Percentiles rank a stretch among this genome's conserved stretches.
Conservation (phyloP, 2,888 invertebrate genomes). For the Coenonympha glycerion region DNA sequence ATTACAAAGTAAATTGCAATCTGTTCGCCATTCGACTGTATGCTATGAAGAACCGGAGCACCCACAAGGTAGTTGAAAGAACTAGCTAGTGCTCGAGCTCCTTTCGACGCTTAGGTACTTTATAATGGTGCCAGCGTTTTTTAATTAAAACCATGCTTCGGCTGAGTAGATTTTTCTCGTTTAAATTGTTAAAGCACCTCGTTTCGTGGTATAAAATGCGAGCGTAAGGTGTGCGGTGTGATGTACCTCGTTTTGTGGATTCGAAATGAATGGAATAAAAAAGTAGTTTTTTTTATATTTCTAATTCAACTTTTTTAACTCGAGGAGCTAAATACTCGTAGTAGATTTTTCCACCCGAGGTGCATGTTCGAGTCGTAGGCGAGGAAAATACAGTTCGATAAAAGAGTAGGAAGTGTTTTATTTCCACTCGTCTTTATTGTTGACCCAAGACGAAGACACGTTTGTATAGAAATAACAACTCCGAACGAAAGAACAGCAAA, state of each 20-base stretch:
- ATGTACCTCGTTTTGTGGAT: slow-evolving; percentile 2
- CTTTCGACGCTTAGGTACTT: slow-evolving; percentile 39
- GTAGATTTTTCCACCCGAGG: too few relatives aligned
- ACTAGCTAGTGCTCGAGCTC: slow-evolving; percentile 35
- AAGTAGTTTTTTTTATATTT: neutral
- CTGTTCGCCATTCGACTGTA: slow-evolving; percentile 32
- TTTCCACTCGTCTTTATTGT: too few relatives aligned
- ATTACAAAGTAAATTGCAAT: slow-evolving; percentile 36
- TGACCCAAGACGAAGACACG: too few relatives aligned
- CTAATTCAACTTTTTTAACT: too few relatives aligned
- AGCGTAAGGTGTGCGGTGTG: slow-evolving; percentile 17
- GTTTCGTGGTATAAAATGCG: slow-evolving; percentile 19
- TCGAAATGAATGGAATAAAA: neutral
- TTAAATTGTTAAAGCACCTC: slow-evolving; percentile 16
- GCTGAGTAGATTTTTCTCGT: slow-evolving; percentile 40
- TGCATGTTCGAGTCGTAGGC: too few relatives aligned
- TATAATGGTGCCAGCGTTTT: slow-evolving; percentile 45
- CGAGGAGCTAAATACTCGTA: too few relatives aligned
- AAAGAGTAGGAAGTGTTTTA: too few relatives aligned
- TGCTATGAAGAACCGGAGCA: slow-evolving; percentile 35
- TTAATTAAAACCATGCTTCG: slow-evolving; percentile 60
- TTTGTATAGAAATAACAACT: too few relatives aligned
- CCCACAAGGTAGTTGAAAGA: slow-evolving; percentile 34
- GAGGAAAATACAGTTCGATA: too few relatives aligned
- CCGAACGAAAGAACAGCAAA: too few relatives aligned